A percentile compares a stretch with the other conserved stretches of the same genome.
Evolutionary conservation across 2,888 invertebrate species (phyloP).

Genomic region (Diaperis boleti): DNA sequence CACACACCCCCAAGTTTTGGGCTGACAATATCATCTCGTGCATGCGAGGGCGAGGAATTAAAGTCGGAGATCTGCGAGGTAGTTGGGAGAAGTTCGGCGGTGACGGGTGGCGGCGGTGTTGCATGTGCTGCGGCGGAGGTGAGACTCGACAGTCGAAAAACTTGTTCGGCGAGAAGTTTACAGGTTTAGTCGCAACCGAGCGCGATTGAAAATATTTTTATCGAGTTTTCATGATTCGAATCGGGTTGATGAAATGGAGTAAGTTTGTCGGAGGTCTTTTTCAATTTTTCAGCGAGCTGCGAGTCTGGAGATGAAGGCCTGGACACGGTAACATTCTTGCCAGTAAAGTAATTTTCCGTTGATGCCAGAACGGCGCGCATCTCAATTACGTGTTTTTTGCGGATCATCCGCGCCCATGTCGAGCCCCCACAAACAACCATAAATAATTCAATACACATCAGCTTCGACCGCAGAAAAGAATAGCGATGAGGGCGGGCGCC

Average conservation of each 20-base stretch:
- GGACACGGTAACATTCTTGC: no score
- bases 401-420: conserved; percentile 4
- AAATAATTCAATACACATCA: conserved; percentile 54
- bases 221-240: conserved; percentile 24
- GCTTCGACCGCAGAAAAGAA: conserved; percentile 45
- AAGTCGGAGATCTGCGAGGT: not conserved
- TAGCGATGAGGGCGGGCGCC: conserved; percentile 49
- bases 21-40: conserved; percentile 17
- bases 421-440: conserved; percentile 39
- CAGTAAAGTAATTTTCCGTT: no score
- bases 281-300: no score
- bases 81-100: not conserved
- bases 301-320: no score
- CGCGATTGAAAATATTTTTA: conserved; percentile 35
- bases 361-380: no score
- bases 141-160: conserved; percentile 8
- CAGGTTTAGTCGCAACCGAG: conserved; percentile 17
- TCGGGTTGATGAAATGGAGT: conserved; percentile 14
- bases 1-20: conserved; percentile 13
- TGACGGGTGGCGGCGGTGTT: not conserved
- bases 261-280: conserved; percentile 5
- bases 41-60: conserved; percentile 7
- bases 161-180: conserved; percentile 12
- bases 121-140: conserved; percentile 4
- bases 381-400: conserved; percentile 5